These are phyloP conservation scores for Periparus ater DNA, from an alignment of 2,797 vertebrate genomes.

Conservation along the genomic window DNA sequence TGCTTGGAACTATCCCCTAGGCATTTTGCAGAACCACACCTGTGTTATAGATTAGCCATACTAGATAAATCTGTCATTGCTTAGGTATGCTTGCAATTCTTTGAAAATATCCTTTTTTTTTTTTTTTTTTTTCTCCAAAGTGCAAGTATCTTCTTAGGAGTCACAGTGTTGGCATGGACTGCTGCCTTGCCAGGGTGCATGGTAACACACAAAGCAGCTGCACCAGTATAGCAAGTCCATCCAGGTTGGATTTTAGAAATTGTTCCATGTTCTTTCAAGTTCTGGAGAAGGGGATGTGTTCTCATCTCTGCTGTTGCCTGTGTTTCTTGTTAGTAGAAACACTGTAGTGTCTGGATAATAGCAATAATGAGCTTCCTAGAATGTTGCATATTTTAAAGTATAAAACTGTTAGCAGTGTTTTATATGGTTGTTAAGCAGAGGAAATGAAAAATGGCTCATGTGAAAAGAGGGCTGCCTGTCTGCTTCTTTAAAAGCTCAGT, in stretches of 20 bases:
- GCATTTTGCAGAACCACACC: background rate
- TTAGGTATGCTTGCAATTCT: background rate
- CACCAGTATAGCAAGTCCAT: constrained; percentile 32
- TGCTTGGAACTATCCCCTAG: background rate
- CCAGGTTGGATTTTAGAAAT: background rate
- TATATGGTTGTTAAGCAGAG: background rate
- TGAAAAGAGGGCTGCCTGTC: background rate
- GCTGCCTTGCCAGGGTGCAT: background rate
- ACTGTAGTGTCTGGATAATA: background rate
- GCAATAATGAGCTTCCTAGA: background rate
- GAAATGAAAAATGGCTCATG: background rate
- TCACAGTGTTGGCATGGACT: background rate
- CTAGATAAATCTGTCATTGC: background rate
- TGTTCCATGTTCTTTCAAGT: background rate
- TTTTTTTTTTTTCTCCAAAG: background rate
- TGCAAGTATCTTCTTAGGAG: background rate
- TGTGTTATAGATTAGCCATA: background rate
- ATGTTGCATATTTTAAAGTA: background rate
- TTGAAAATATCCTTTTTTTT: background rate
- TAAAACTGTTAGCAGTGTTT: background rate
- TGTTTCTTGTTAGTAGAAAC: background rate
- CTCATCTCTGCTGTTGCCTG: background rate
- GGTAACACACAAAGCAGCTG: background rate
- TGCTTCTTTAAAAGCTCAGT: background rate
- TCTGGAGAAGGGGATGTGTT: background rate